Conservation (phyloP, 2,888 invertebrate genomes). For the Pinctada fucata region DNA sequence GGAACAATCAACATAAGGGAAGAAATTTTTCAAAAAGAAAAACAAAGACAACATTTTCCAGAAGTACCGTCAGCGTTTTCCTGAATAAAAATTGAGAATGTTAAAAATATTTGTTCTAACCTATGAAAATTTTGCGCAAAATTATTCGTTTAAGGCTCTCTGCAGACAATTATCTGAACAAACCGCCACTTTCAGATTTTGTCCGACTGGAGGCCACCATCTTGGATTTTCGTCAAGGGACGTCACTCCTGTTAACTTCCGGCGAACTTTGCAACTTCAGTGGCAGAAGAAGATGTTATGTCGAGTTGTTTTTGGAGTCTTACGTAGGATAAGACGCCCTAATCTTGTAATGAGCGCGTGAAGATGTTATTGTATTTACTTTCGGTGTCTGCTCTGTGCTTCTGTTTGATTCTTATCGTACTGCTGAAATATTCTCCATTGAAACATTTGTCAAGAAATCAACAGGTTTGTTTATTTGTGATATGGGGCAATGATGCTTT, state of each 20-base stretch:
- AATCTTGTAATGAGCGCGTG: neutral
- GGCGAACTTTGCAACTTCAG: slow-evolving; percentile 39
- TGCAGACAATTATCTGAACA: no score
- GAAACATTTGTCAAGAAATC: slow-evolving; percentile 13
- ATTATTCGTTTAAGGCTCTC: no score
- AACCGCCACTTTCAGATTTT: neutral
- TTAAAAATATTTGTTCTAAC: no score
- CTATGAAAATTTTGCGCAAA: no score
- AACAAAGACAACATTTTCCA: no score
- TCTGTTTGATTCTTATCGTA: slow-evolving; percentile 20
- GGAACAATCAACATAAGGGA: no score
- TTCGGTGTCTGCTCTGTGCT: slow-evolving; percentile 20
- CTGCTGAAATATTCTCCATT: slow-evolving; percentile 30
- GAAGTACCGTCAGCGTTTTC: no score
- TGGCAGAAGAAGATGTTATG: slow-evolving; percentile 14
- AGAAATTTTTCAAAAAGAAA: no score
- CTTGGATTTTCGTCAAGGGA: slow-evolving; percentile 16
- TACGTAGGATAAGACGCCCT: neutral
- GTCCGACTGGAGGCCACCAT: neutral
- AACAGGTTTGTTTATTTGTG: neutral
- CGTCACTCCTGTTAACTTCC: slow-evolving; percentile 29
- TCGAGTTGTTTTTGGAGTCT: neutral
- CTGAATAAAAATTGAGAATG: no score
- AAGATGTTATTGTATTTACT: slow-evolving; percentile 34
- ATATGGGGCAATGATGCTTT: neutral